Evolutionary conservation across 2,113 vertebrate genomes (phyloP), one percentile per base, ranked within the genome.

Genomic region (Myanophis thanlyinensis): DNA sequence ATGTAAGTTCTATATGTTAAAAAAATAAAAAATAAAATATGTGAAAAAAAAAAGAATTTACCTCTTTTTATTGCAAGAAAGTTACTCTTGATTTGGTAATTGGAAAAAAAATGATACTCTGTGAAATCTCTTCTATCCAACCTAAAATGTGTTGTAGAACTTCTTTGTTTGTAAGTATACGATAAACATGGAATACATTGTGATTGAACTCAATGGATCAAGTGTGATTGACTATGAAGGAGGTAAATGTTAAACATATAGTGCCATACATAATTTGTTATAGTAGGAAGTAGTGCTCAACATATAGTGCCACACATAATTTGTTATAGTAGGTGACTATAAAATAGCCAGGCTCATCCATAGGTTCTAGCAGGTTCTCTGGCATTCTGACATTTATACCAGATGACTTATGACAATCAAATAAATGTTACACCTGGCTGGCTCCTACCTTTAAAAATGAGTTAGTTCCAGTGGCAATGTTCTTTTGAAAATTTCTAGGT

Each of bases 241-340:
- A 93, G 94, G 86, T 46, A 48, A 73, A 22, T 80, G 92, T 94
- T 91, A 95, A 93, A 95, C 93, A 62, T 7, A 48, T 89, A 88
- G 47, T 40, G n/a, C n/a, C n/a, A n/a, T n/a, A n/a, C n/a, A n/a
- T n/a, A n/a, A n/a, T n/a, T n/a, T n/a, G n/a, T n/a, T n/a, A n/a
- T n/a, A n/a, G n/a, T n/a, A 87, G 13, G 35, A 92, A 94, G 87
- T 44, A 46, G 88, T 80, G 92, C 93, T 91, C 95, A 93, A 95
- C 93, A 73, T 9, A 51, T 89, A 89, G 48, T 44, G 88, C 90
- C 84, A n/a, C 92, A n/a, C 13, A 85, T 89, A 13, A 25, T 89
- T 94, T 93, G 47, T 91, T n/a, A 48, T 89, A 54, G 53, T 73
- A 93, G 86, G n/a, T n/a, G 93, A 84, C 20, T 22, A 90, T 8